phyloP scores from a whole-genome alignment of 1,140 invertebrate species.

The Lucilia cuprina region DNA sequence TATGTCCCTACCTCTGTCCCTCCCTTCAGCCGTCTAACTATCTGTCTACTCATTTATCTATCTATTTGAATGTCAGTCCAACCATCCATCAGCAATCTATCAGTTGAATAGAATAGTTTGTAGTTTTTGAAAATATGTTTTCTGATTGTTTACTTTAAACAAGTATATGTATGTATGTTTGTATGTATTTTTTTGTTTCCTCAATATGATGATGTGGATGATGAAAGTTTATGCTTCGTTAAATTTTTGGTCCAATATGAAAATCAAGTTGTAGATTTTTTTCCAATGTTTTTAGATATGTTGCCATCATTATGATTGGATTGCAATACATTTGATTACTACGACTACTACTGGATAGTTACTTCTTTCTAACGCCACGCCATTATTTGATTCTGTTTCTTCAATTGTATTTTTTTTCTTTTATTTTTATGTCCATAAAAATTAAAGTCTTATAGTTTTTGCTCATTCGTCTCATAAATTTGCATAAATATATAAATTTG shows the following conservation, averaged over 20 bases:
- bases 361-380: background rate
- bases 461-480: background rate
- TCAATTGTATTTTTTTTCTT: background rate
- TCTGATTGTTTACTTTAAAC: background rate
- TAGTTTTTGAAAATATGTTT: background rate
- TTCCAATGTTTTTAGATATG: background rate
- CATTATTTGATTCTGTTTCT: background rate
- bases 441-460: background rate
- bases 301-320: background rate
- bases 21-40: no score
- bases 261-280: background rate
- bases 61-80: no score
- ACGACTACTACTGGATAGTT: background rate
- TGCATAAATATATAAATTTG: background rate
- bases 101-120: no score
- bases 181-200: background rate
- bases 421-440: background rate
- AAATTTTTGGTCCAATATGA: constrained; percentile 7
- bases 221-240: constrained; percentile 9
- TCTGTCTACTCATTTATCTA: background rate
- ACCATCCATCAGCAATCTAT: no score
- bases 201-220: background rate
- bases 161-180: no score
- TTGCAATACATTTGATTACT: background rate
- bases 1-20: no score